Percentiles rank a stretch among this genome's conserved stretches.
Conservation (phyloP, 2,888 invertebrate genomes). For the Ligdia adustata region DNA sequence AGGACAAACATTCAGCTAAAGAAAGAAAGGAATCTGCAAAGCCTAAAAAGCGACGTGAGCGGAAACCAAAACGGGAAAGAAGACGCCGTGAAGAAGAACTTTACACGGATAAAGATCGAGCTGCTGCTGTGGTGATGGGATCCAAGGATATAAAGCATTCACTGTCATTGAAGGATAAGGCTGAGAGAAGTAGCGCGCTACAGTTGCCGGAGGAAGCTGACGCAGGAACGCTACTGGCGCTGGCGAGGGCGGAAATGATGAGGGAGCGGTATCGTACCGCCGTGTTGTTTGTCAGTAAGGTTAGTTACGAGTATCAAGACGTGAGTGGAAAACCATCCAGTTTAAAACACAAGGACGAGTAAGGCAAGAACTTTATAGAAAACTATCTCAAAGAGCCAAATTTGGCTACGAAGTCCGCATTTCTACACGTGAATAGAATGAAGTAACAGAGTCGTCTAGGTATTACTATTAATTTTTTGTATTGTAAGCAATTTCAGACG, state of each 20-base stretch:
- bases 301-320: constrained; percentile 51
- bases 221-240: constrained; percentile 88
- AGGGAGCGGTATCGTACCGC: constrained; percentile 89
- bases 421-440: too few species aligned
- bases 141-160: constrained; percentile 95
- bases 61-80: constrained; percentile 68
- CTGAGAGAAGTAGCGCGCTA: constrained; percentile 88
- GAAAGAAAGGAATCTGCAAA: constrained; percentile 67
- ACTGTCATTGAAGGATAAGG: constrained; percentile 90
- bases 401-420: too few species aligned
- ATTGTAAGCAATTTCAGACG: too few species aligned
- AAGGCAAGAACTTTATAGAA: too few species aligned
- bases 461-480: too few species aligned
- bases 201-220: constrained; percentile 92
- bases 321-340: too few species aligned
- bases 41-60: constrained; percentile 61
- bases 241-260: constrained; percentile 90
- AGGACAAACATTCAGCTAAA: constrained; percentile 59
- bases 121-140: constrained; percentile 94
- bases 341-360: too few species aligned
- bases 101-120: constrained; percentile 95
- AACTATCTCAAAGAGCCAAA: too few species aligned
- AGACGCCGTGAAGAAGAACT: constrained; percentile 86
- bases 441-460: too few species aligned
- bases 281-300: constrained; percentile 91